phyloP scores from a whole-genome alignment of 1,140 invertebrate genomes.

The Vanessa tameamea region DNA sequence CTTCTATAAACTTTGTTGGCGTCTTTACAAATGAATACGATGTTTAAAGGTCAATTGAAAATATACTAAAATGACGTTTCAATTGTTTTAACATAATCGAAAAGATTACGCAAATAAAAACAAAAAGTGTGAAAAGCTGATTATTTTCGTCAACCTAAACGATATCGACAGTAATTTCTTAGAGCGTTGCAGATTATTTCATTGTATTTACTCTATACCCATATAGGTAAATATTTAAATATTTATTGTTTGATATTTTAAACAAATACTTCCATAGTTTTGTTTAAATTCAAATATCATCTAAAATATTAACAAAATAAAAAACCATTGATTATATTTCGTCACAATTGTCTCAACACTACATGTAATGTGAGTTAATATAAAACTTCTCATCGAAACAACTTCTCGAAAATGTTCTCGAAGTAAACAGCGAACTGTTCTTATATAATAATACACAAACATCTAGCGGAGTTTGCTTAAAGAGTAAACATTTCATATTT shows the following conservation, averaged over 20 bases:
- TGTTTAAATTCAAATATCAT: too few relatives aligned
- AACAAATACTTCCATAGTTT: too few relatives aligned
- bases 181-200: not conserved
- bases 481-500: conserved; percentile 19
- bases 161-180: not conserved
- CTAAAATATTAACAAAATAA: too few relatives aligned
- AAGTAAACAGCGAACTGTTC: conserved; percentile 12
- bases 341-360: too few relatives aligned
- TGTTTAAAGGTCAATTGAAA: too few relatives aligned
- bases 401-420: not conserved
- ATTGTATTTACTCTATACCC: not conserved
- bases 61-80: too few relatives aligned
- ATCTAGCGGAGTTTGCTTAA: conserved; percentile 13
- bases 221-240: too few relatives aligned
- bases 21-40: too few relatives aligned
- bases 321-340: too few relatives aligned
- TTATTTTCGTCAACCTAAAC: conserved; percentile 4
- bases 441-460: conserved; percentile 22
- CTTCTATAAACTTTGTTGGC: too few relatives aligned
- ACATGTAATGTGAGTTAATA: not conserved
- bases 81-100: not conserved
- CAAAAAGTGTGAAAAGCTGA: not conserved
- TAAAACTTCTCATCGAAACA: not conserved
- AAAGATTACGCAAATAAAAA: not conserved
- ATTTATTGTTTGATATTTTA: too few relatives aligned